A percentile compares a stretch with the other conserved stretches of the same genome.
phyloP scores from a whole-genome alignment of 2,797 vertebrate genomes.

The Labroides dimidiatus region DNA sequence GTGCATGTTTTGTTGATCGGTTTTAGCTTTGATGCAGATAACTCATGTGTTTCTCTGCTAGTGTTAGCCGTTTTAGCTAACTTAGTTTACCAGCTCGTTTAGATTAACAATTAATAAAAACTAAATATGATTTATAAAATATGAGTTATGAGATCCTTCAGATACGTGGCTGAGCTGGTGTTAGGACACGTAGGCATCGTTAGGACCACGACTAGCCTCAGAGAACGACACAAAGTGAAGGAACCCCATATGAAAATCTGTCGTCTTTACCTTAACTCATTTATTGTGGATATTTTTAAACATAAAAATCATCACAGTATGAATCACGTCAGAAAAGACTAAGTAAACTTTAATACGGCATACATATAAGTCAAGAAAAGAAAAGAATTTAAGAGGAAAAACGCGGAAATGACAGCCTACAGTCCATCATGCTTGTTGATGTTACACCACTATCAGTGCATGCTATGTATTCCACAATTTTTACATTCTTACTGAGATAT shows the following conservation, averaged over 20 bases:
- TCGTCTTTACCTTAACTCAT: neutral
- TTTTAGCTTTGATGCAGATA: neutral
- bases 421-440: neutral
- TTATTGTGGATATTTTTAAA: fast-evolving
- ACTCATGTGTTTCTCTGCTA: neutral
- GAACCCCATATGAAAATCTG: neutral
- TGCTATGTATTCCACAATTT: neutral
- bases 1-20: neutral
- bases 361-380: neutral
- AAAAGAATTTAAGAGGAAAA: fast-evolving
- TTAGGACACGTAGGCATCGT: neutral
- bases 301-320: fast-evolving
- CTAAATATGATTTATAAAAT: neutral
- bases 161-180: no score
- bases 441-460: neutral
- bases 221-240: neutral
- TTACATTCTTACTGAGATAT: no score
- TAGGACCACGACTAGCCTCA: neutral
- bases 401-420: neutral
- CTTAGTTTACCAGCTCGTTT: neutral
- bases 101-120: no score
- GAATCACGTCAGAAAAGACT: fast-evolving
- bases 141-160: no score
- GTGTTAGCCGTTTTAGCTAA: conserved; percentile 25
- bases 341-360: neutral